Evolutionary conservation across 1,140 invertebrate genomes (phyloP).

Genomic region (Drosophila simulans): DNA sequence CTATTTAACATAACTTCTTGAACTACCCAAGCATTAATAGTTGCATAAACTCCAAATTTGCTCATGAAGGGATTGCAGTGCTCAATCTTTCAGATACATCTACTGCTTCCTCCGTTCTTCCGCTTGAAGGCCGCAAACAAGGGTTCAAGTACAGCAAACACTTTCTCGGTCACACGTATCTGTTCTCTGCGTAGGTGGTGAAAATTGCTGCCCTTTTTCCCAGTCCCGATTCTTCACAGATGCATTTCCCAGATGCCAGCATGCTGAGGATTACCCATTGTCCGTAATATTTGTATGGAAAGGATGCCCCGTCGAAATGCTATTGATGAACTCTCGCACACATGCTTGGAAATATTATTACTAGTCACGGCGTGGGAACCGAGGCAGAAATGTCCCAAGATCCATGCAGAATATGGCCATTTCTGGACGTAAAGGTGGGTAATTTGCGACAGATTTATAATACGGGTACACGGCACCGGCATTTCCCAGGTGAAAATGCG

Average conservation of each 20-base stretch:
- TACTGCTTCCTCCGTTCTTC: neutral
- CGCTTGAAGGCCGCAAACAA: conserved; percentile 24
- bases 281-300: conserved; percentile 29
- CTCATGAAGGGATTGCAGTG: too few relatives aligned
- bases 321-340: conserved; percentile 27
- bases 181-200: conserved; percentile 37
- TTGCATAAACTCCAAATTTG: too few relatives aligned
- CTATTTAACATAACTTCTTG: too few relatives aligned
- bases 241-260: conserved; percentile 41
- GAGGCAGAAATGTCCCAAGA: conserved; percentile 14
- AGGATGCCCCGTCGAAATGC: conserved; percentile 22
- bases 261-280: conserved; percentile 30
- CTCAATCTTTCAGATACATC: neutral
- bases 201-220: conserved; percentile 40
- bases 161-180: conserved; percentile 28
- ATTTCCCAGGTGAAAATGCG: conserved; percentile 27
- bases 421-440: conserved; percentile 8
- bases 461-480: conserved; percentile 28
- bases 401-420: conserved; percentile 12
- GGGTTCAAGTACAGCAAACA: conserved; percentile 23
- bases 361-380: conserved; percentile 46
- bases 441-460: conserved; percentile 28
- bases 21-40: too few relatives aligned
- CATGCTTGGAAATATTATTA: conserved; percentile 44
- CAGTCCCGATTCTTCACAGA: conserved; percentile 24